Evolutionary conservation across 2,113 vertebrate genomes (phyloP).

Genomic region (Emydocephalus ijimae): DNA sequence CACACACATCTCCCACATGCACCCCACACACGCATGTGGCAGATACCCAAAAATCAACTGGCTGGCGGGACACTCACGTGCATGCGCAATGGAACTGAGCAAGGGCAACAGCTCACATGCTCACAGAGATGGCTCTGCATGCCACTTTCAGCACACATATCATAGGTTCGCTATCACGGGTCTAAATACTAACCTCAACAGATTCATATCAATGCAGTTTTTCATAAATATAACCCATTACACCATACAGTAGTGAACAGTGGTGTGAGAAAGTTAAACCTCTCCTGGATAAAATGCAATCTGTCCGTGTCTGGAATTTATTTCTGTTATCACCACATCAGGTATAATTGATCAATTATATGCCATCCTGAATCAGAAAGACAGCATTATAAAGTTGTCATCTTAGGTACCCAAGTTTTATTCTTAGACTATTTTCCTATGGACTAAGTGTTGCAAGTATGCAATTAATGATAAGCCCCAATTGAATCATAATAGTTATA

Average conservation of each 20-base stretch:
- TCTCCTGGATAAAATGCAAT: background rate
- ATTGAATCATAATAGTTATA: background rate
- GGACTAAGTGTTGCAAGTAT: background rate
- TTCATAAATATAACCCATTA: background rate
- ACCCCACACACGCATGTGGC: no score
- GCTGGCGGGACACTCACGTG: accelerated
- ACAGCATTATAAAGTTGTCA: background rate
- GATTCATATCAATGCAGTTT: background rate
- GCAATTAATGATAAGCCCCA: background rate
- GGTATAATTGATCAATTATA: background rate
- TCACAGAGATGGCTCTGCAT: no score
- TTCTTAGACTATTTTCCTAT: background rate
- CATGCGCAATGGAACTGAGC: no score
- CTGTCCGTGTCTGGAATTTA: background rate
- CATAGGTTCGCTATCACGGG: no score
- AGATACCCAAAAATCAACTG: no score
- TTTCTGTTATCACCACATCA: background rate
- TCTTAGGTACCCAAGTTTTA: background rate
- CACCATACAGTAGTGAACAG: background rate
- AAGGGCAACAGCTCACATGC: no score
- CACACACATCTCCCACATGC: no score
- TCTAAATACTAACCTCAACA: background rate
- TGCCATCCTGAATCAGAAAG: background rate
- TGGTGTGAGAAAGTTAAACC: background rate
- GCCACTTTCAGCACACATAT: no score